Evolutionary conservation across 2,113 vertebrate species (phyloP).

Genomic region (Orcinus orca): DNA sequence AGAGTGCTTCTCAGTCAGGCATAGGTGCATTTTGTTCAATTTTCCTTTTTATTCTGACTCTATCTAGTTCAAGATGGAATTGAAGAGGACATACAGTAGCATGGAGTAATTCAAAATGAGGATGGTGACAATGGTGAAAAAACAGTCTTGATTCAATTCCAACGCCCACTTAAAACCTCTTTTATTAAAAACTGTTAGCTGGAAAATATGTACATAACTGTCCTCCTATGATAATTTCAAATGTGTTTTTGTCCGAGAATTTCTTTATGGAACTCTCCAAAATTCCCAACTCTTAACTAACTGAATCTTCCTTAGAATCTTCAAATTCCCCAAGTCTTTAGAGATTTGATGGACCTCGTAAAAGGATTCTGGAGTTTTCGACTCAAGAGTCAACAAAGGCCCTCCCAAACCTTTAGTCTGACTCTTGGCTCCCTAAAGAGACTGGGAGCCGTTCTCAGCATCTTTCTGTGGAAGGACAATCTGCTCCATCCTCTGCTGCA

Average conservation of each 20-base stretch:
- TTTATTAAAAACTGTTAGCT: background rate
- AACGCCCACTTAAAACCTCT: background rate
- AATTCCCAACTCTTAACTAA: background rate
- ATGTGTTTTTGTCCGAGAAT: background rate
- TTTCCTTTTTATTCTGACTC: background rate
- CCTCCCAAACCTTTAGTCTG: background rate
- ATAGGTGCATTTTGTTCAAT: background rate
- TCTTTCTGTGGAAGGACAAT: background rate
- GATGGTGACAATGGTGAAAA: background rate
- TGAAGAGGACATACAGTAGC: background rate
- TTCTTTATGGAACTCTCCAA: background rate
- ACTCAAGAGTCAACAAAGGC: background rate
- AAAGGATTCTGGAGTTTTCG: background rate
- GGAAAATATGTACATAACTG: background rate
- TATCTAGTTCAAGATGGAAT: background rate
- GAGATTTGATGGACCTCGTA: background rate
- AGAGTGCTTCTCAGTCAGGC: background rate
- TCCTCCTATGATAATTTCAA: background rate
- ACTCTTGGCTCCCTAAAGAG: background rate
- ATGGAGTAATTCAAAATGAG: background rate
- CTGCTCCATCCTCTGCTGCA: background rate
- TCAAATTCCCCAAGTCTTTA: background rate
- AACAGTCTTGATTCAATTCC: background rate
- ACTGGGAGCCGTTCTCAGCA: background rate
- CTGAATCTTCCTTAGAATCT: background rate